Evolutionary conservation across 2,113 vertebrate species (phyloP), one percentile per base, ranked within the genome.

Genomic region (Oenanthe oenanthe): DNA sequence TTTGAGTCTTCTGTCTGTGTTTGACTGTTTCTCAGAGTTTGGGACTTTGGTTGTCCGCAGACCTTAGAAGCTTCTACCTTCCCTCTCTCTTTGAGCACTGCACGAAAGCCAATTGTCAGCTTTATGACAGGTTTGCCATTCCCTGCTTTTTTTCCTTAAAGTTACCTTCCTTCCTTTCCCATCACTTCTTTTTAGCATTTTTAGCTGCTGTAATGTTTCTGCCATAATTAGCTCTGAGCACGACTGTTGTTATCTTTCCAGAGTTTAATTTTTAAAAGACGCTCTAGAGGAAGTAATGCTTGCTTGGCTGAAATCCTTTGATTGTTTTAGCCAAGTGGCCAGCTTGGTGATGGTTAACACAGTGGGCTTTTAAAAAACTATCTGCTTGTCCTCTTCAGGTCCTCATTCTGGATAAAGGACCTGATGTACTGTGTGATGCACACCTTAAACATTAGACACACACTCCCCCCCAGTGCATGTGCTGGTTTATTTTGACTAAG

Each of bases 231-330:
- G 72, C 40, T 83, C 51, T 17, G 72, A 88, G 50, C 60, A 74
- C 48, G 60, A 56, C 82, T 95, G 70, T 66, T 77, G 73, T 93
- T 93, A 86, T 93, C 92, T 96, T 86, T 66, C 77, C 13, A 3
- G 88, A 74, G 91, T 92, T 95, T 87, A 94, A 96, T 93, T 91
- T 94, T 92, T 92, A 92, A 91, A 92, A 84, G 89, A 82, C 13
- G 0, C n/a, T 74, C 43, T 79, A 71, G 78, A 94, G 96, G 93
- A 97, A 97, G 90, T 85, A 82, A 89, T 92, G 91, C 63, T 93
- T 3, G 1, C 90, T 95, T 96, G 96, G 91, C 95, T 95, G 79
- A 90, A 87, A 91, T 96, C 74, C 87, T 79, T 92, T 84, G 88
- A 95, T 96, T 95, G 90, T 96, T 96, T 84, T n/a, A 73, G 66